phyloP scores from a whole-genome alignment of 2,797 vertebrate genomes.

The Psittacula echo region DNA sequence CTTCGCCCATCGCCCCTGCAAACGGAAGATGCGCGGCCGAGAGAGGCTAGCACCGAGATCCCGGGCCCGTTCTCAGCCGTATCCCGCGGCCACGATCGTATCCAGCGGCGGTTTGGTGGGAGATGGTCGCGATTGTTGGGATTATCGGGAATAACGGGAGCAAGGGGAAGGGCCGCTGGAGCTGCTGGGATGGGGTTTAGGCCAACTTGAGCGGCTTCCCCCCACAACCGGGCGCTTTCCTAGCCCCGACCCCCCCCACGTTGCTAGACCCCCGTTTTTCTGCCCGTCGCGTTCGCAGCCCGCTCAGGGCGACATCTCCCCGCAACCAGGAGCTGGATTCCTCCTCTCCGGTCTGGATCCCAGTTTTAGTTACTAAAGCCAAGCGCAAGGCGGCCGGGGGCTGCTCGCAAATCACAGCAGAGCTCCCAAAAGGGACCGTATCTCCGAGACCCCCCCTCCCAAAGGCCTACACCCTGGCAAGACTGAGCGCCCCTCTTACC shows the following conservation, averaged over 20 bases:
- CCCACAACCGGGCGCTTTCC: background rate
- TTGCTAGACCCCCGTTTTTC: background rate
- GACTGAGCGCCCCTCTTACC: slow-evolving; percentile 78
- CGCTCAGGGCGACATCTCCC: background rate
- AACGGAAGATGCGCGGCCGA: background rate
- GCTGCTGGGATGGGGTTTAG: background rate
- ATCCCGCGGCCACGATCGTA: rapidly evolving
- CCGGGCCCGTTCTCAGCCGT: background rate
- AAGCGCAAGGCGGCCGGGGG: rapidly evolving
- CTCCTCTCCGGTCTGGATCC: background rate
- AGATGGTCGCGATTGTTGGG: rapidly evolving
- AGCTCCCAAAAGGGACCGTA: background rate
- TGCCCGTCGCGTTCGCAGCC: background rate
- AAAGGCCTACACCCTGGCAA: background rate
- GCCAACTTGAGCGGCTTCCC: background rate
- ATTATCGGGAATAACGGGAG: background rate
- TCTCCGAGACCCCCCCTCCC: background rate
- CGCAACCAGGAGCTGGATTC: background rate
- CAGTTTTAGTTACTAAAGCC: background rate
- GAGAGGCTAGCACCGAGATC: background rate
- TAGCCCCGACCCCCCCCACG: background rate
- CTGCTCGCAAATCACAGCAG: background rate
- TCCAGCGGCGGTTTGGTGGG: background rate
- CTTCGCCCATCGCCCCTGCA: background rate
- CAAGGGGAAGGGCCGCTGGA: background rate